Evolutionary conservation across 2,888 invertebrate species (phyloP), one percentile per base, ranked within the genome.

Genomic region (Ryuthela nishihirai): DNA sequence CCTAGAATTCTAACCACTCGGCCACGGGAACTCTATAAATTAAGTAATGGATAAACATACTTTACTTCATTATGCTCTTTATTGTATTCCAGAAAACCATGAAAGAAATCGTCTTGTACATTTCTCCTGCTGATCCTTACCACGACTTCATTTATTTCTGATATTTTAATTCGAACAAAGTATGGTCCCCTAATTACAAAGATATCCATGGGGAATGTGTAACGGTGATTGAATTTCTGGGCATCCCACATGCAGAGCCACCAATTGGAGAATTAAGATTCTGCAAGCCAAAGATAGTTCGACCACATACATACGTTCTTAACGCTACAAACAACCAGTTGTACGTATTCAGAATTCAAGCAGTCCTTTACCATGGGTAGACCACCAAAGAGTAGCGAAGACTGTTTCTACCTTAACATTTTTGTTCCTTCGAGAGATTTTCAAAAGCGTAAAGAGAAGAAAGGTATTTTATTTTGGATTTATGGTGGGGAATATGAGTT

Each of bases 371-470:
- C 40, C 34, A 10, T 53, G 32, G 32, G 9, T 23, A 9, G 53
- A 45, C n/a, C 10, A 39, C 41, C 53, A 4, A 23, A 20, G 1
- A 9, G 40, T 4, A 38, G 43, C 9, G 24, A 41, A 21, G 54
- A 60, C 20, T 60, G 60, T 32, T 34, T 60, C 1, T 45, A 48
- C 15, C 25, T 60, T 15, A 60, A 58, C 23, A 29, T 62, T n/a
- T 62, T 42, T 39, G 23, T 34, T 4, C 46, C 46, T 10, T 4
- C 10, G 29, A 4, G 3, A 3, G 3, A 18, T 12, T n/a, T n/a
- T n/a, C 12, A 15, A 10, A 10, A n/a, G n/a, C 9, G 6, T 4
- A 5, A 5, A 10, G 21, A 15, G 4, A 32, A 41, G 18, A 43
- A 44, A 15, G 3, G 54, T 6, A 54, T 59, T 1, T 46, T 59